Evolutionary conservation across 1,140 invertebrate species (phyloP), one percentile per base, ranked within the genome.

Genomic region (Drosophila baimaii): DNA sequence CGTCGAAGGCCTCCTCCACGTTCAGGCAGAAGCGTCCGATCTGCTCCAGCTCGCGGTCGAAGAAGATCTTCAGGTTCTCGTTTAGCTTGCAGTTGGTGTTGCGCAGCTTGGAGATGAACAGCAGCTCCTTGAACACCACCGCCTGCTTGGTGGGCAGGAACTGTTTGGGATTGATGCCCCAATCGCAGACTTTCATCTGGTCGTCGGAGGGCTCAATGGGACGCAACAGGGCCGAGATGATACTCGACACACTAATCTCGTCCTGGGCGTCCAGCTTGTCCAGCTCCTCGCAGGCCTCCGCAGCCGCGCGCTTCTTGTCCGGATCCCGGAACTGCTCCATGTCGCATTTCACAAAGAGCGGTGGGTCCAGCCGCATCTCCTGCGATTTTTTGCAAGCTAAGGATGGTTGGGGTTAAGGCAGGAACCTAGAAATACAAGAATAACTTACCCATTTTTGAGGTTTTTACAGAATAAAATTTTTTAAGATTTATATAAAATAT

Each of bases 201-300:
- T 76, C 76, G 5, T 86, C 77, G 6, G 82, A 76, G 0, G 79
- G 69, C 29, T 91, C 85, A 12, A 91, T 79, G 3, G 71, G 72
- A 19, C 57, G 27, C 19, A 91, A 35, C 3, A 91, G 17, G 13
- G 73, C 75, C 2, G 90, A 91, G 9, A 91, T 83, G 21, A 91
- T 91, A 33, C 90, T 91, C 7, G 90, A 91, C 12, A 91, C 54
- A 63, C 90, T 91, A 44, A 91, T 91, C 66, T 90, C 90, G 52
- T 91, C 90, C 56, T 91, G 70, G n/a, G 90, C 72, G n/a, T 65
- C 63, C 10, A 91, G 25, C 43, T 79, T 39, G 0, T 83, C 80
- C 21, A 46, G 12, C 52, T 73, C 74, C 25, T 85, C 79, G 39
- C 90, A 86, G 19, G 65, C 77, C 2, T 73, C 44, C 7, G 8